Base-by-base conservation (phyloP, 2,888 invertebrate genomes). In the Geophilus truncorum region DNA sequence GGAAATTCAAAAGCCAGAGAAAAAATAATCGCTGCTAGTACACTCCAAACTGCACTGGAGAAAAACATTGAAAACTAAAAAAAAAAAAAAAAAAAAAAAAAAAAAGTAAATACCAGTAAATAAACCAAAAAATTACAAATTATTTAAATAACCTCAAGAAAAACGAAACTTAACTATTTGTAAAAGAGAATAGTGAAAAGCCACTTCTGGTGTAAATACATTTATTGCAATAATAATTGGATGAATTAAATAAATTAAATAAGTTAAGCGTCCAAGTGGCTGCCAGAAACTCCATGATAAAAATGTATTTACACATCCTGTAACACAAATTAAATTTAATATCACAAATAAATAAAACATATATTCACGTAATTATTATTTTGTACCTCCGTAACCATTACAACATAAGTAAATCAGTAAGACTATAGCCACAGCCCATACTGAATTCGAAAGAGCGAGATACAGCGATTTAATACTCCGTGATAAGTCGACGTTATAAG, bases 331-430 rank as follows among this genome's bases (percentile, higher is more conserved):
- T 32, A 21, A 62, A 62, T 1, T 18, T 40, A 62, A 1, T 62
- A n/a, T 62, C 21, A 23, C 23, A n/a, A 6, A 7, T 70, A 4
- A 70, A 18, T 32, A 23, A 76, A 30, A 76, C 0, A 25, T 4
- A 9, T 28, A 12, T 76, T 4, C 7, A 28, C 12, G 23, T 75
- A 75, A 75, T 76, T 23, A 1, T n/a, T n/a, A n/a, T n/a, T n/a
- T n/a, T n/a, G n/a, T 32, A 76, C 76, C 76, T 76, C 93, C 88
- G 82, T 88, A 85, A 51, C 88, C 88, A 34, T 85, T 86, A 30
- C 85, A 85, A 81, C 89, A 89, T 15, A 88, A 88, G 82, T 88
- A 87, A 4, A 88, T 85, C 6, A 89, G 86, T 89, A 89, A 89
- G 12, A 85, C 86, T 2, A 89, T 82, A 28, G 86, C 85, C 1